phyloP scores from a whole-genome alignment of 2,113 vertebrate genomes.

The Cyphomyrus discorhynchus region DNA sequence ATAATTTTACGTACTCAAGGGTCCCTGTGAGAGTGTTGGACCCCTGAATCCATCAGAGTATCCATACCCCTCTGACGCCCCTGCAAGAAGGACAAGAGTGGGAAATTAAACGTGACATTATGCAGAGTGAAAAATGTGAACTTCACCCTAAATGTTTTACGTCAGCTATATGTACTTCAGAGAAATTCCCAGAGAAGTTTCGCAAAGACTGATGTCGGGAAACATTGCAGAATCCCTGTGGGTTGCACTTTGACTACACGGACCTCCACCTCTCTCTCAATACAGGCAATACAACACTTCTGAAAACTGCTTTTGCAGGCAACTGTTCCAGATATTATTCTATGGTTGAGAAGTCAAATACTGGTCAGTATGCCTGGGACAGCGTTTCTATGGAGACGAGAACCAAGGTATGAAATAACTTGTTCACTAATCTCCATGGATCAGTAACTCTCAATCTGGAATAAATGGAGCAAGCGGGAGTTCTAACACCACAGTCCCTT shows the following conservation, averaged over 20 bases:
- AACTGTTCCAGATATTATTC: not conserved
- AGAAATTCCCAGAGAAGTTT: not conserved
- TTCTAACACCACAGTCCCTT: not conserved
- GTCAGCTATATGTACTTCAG: not conserved
- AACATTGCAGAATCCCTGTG: not conserved
- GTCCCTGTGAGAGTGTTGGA: not conserved
- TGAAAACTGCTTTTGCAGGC: not conserved
- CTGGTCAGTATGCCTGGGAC: not conserved
- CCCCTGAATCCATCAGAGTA: not conserved
- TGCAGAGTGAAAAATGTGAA: not conserved
- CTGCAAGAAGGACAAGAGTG: not conserved
- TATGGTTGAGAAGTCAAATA: not conserved
- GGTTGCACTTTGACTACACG: not conserved
- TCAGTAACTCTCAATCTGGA: not conserved
- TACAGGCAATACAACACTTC: not conserved
- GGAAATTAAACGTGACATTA: not conserved
- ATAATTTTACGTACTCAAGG: not conserved
- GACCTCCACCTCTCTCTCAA: not conserved
- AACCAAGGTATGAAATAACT: not conserved
- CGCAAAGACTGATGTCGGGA: not conserved
- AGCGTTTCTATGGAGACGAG: not conserved
- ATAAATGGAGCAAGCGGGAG: not conserved
- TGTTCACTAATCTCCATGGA: not conserved
- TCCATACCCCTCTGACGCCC: not conserved
- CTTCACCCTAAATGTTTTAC: not conserved